These are phyloP conservation scores for Halictus quadricinctus DNA, from an alignment of 2,888 invertebrate genomes.

Conservation along the genomic window DNA sequence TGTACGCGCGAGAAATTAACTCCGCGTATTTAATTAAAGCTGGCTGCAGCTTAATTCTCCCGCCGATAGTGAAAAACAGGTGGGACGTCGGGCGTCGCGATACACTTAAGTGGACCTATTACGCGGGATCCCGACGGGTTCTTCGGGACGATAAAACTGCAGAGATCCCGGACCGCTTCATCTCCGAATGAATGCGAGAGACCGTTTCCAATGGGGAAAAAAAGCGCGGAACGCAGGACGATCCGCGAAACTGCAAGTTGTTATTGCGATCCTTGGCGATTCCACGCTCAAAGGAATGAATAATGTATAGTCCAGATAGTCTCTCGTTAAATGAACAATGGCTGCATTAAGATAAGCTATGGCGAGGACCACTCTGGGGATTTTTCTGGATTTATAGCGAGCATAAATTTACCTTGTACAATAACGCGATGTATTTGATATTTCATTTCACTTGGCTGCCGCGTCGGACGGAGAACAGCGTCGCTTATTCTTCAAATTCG, in stretches of 20 bases:
- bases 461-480: background rate
- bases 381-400: background rate
- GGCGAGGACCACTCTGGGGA: background rate
- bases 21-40: conserved; percentile 39
- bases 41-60: background rate
- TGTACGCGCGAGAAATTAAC: conserved; percentile 35
- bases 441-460: background rate
- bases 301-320: background rate
- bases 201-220: background rate
- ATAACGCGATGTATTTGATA: background rate
- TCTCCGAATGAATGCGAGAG: conserved; percentile 6
- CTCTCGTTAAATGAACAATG: conserved; percentile 7
- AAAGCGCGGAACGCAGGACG: background rate
- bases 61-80: conserved; percentile 9
- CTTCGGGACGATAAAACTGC: conserved; percentile 8
- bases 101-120: conserved; percentile 14
- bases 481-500: background rate
- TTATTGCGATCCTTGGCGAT: background rate
- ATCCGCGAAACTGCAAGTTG: conserved; percentile 2
- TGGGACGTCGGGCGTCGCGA: conserved; percentile 14
- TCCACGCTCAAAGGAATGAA: background rate
- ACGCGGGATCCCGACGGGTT: background rate
- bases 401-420: background rate
- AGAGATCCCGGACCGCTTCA: background rate
- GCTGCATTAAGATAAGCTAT: background rate